A percentile compares a stretch with the other conserved stretches of the same genome.
Conservation (phyloP, 2,888 invertebrate species). For the Blera fallax region DNA sequence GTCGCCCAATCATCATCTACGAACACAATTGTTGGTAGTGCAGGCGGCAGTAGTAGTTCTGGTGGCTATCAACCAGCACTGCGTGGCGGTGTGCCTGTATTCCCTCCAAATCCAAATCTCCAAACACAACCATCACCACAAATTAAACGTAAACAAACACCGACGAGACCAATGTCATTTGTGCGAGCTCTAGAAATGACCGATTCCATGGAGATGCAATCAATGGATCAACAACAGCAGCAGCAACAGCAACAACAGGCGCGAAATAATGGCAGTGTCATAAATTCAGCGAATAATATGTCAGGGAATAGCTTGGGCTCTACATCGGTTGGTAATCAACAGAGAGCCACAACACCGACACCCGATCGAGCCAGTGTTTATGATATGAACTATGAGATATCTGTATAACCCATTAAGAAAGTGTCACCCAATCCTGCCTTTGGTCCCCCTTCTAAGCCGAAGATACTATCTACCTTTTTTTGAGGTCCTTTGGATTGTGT, state of each 20-base stretch:
- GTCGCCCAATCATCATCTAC: conserved; percentile 65
- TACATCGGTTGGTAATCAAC: conserved; percentile 79
- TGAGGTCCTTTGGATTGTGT: conserved; percentile 25
- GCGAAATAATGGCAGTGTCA: conserved; percentile 77
- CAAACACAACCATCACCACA: conserved; percentile 83
- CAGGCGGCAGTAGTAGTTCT: conserved; percentile 55
- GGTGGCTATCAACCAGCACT: conserved; percentile 85
- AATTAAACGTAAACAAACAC: conserved; percentile 84
- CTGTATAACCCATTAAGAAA: conserved; percentile 87
- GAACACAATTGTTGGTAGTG: conserved; percentile 72
- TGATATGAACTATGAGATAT: conserved; percentile 97
- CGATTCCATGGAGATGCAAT: conserved; percentile 92
- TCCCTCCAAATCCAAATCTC: conserved; percentile 83
- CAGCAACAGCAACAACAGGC: conserved; percentile 76
- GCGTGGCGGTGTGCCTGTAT: conserved; percentile 87
- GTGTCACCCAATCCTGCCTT: conserved; percentile 76
- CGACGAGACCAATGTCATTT: conserved; percentile 91
- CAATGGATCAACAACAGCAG: conserved; percentile 79
- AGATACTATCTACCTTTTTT: conserved; percentile 66
- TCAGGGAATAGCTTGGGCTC: conserved; percentile 57
- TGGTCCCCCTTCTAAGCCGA: conserved; percentile 58
- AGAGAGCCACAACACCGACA: conserved; percentile 84
- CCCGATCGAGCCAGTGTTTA: conserved; percentile 95
- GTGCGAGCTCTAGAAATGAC: conserved; percentile 95
- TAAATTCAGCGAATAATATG: conserved; percentile 69